A percentile compares a stretch with the other conserved stretches of the same genome.
These are phyloP conservation scores for Podarcis muralis DNA, from an alignment of 2,113 vertebrate genomes.

Conservation along the genomic window DNA sequence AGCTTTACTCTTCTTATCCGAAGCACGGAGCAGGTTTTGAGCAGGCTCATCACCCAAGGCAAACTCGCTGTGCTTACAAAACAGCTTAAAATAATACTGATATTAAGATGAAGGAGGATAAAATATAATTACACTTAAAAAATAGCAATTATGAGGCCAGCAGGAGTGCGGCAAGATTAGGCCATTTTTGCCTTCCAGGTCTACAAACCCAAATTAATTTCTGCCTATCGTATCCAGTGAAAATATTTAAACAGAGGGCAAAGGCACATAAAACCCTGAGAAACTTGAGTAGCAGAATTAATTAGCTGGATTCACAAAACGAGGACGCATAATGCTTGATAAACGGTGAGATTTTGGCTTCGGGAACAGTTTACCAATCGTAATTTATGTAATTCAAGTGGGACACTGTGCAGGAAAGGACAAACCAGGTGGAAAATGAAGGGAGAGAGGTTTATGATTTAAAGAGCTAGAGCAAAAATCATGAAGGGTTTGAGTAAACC, in stretches of 20 bases:
- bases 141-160: background rate
- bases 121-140: background rate
- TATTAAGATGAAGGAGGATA: slow-evolving; percentile 44
- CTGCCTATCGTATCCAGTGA: background rate
- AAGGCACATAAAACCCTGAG: background rate
- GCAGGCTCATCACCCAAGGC: background rate
- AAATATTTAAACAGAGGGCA: background rate
- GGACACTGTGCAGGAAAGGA: background rate
- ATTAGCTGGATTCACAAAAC: background rate
- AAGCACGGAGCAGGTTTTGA: background rate
- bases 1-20: slow-evolving; percentile 16
- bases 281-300: background rate
- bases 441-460: background rate
- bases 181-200: background rate
- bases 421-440: background rate
- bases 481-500: background rate
- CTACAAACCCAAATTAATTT: background rate
- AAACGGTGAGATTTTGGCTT: background rate
- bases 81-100: background rate
- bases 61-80: background rate
- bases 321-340: background rate
- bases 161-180: background rate
- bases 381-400: background rate
- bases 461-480: background rate
- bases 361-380: background rate